These are phyloP conservation scores for Mya arenaria DNA, from an alignment of 1,140 invertebrate genomes.

Conservation along the genomic window DNA sequence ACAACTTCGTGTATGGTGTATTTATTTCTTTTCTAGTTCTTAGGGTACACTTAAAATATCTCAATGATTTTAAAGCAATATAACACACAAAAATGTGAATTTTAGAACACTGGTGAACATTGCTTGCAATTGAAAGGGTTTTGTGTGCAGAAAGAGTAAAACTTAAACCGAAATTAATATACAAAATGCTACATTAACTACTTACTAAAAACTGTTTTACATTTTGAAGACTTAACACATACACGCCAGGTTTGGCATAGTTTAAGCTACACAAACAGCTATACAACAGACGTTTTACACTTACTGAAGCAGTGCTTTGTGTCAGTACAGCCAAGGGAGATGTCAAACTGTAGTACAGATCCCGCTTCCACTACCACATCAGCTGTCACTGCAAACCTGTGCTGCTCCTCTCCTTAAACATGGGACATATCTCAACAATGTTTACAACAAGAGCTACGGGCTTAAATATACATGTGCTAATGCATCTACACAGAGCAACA, in stretches of 20 bases:
- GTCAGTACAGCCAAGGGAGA: slow-evolving; percentile 79
- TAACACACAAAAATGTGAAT: too few relatives aligned
- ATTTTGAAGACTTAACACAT: too few relatives aligned
- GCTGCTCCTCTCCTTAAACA: slow-evolving; percentile 70
- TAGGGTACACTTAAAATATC: too few relatives aligned
- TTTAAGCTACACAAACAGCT: neutral
- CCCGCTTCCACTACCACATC: slow-evolving; percentile 78
- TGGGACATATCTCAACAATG: neutral
- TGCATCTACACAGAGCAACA: too few relatives aligned
- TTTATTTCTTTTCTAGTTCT: too few relatives aligned
- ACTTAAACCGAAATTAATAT: neutral
- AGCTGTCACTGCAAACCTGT: slow-evolving; percentile 81
- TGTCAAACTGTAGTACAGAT: slow-evolving; percentile 80
- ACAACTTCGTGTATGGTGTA: too few relatives aligned
- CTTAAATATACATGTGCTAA: too few relatives aligned
- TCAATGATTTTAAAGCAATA: too few relatives aligned
- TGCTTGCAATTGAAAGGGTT: neutral
- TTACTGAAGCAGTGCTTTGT: slow-evolving; percentile 78
- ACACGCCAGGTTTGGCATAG: too few relatives aligned
- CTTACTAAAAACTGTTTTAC: neutral
- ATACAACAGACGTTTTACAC: slow-evolving; percentile 10
- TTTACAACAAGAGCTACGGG: too few relatives aligned
- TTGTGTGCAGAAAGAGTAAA: neutral
- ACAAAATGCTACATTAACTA: neutral
- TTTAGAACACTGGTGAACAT: too few relatives aligned